Evolutionary conservation across 2,797 vertebrate genomes (phyloP), one percentile per base, ranked within the genome.

Genomic region (Pitangus sulphuratus): DNA sequence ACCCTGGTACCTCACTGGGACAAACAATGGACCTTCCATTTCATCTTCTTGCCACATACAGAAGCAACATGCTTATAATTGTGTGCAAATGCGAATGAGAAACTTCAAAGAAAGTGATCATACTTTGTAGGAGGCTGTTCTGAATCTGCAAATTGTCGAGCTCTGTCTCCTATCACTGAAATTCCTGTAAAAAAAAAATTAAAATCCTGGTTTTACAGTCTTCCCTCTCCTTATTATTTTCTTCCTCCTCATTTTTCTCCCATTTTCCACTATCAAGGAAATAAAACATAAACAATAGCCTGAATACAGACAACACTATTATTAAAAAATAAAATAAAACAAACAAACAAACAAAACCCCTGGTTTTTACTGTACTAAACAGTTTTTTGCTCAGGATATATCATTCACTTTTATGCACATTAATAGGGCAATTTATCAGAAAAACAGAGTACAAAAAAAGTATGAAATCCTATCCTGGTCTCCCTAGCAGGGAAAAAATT

Each of bases 1-100:
- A 70, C 39, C 35, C 35, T 57, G 2, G 2, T 33, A 42, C 25
- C 35, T 45, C n/a, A 12, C 0, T 47, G 40, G 0, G 2, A 39
- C 21, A 70, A 66, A 60, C 22, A 50, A 11, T 26, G 11, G 8
- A 33, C 14, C 15, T 79, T 76, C 33, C 15, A 15, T 66, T 56
- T 89, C 33, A 20, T 70, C 42, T 47, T 68, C 40, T 25, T 74
- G n/a, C 12, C 33, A 50, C n/a, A 8, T 17, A 21, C 8, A 50
- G n/a, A 68, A 57, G 39, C 50, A 88, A 40, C 5, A 5, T 12
- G 12, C 0, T 62, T 4, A 10, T 6, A 68, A 44, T 8, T 33
- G 5, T 31, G 15, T 4, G 3, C 15, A 89, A 70, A 74, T 39
- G 22, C 7, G 51, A 79, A 50, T 2, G 5, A 87, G 50, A 51